Evolutionary conservation across 2,888 invertebrate species (phyloP).

Genomic region (Sipha maydis): DNA sequence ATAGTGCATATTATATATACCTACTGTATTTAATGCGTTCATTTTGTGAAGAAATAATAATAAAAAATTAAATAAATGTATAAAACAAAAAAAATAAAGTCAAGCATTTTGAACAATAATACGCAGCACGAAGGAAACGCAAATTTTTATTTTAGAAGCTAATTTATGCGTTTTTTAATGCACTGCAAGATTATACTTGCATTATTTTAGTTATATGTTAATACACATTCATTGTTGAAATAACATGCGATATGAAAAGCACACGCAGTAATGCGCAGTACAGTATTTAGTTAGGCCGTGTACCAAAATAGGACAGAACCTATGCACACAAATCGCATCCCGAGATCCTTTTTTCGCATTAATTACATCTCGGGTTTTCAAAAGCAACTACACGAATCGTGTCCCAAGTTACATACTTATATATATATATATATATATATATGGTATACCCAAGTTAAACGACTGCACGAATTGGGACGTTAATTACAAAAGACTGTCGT

Average conservation of each 20-base stretch:
- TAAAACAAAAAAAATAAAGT: not conserved
- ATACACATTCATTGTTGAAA: not conserved
- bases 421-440: too few species aligned
- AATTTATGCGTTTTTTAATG: constrained; percentile 45
- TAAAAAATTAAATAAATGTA: constrained; percentile 1
- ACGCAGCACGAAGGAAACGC: constrained; percentile 10
- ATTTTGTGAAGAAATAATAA: constrained; percentile 29
- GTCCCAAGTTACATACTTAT: too few species aligned
- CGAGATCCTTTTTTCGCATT: too few species aligned
- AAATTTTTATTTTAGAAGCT: not conserved
- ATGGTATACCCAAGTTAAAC: too few species aligned
- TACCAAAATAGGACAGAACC: too few species aligned
- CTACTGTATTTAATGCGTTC: constrained; percentile 33
- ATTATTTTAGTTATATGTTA: constrained; percentile 7
- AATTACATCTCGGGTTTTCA: too few species aligned
- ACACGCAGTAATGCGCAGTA: not conserved
- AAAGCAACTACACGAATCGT: too few species aligned
- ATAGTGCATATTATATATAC: not conserved
- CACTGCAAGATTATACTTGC: constrained; percentile 29
- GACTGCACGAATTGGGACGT: too few species aligned
- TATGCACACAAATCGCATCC: too few species aligned
- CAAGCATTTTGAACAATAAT: constrained; percentile 1
- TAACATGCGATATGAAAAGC: not conserved
- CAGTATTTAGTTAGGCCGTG: not conserved
- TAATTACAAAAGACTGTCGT: too few species aligned